Conservation (phyloP, 2,888 invertebrate species). For the Epirrita christyi region DNA sequence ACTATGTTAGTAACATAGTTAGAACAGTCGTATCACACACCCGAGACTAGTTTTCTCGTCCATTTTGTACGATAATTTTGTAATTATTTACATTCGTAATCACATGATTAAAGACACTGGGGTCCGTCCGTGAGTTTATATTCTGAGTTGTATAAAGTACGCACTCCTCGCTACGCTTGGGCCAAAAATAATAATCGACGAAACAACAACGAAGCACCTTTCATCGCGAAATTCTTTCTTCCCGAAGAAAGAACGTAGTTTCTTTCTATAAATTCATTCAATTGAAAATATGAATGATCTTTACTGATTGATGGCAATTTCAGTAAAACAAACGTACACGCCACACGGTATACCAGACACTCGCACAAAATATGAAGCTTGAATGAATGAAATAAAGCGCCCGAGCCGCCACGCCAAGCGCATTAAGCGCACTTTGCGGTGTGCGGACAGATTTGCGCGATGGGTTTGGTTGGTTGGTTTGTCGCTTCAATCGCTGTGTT, state of each 20-base stretch:
- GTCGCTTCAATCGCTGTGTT: too few relatives aligned
- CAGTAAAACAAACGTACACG: too few relatives aligned
- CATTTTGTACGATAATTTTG: constrained; percentile 68
- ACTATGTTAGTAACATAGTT: constrained; percentile 26
- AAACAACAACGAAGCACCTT: constrained; percentile 9
- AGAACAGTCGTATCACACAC: constrained; percentile 60
- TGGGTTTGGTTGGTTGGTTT: too few relatives aligned
- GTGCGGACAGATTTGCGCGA: too few relatives aligned
- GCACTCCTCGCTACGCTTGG: constrained; percentile 17
- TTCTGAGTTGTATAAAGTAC: not conserved
- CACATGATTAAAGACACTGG: constrained; percentile 64
- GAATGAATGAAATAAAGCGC: too few relatives aligned
- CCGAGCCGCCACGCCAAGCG: too few relatives aligned
- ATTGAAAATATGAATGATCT: not conserved
- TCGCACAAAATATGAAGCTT: too few relatives aligned
- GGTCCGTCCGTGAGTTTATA: constrained; percentile 1
- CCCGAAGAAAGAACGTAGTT: not conserved
- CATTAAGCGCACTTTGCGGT: too few relatives aligned
- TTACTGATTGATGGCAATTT: too few relatives aligned
- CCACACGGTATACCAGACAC: too few relatives aligned
- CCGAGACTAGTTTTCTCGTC: constrained; percentile 69
- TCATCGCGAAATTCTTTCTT: constrained; percentile 5
- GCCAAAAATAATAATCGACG: constrained; percentile 15
- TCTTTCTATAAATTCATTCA: not conserved
- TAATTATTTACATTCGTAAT: constrained; percentile 73